Base-by-base conservation (phyloP, 1,140 invertebrate species). In the Helicoverpa armigera region DNA sequence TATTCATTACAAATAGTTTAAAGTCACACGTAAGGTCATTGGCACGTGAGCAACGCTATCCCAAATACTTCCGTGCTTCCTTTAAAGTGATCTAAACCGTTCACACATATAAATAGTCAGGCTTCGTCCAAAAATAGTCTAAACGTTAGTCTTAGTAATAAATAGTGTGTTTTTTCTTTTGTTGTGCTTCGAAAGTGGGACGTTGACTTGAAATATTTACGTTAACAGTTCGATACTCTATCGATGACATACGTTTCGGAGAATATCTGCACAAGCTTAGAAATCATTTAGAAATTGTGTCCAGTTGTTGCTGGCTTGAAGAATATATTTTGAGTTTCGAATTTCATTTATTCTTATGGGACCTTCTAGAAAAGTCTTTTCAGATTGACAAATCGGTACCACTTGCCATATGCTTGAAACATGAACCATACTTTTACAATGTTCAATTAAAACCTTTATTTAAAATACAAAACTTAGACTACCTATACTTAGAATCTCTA, bases 31-130 rank as follows among this genome's bases (percentile, higher is more conserved):
- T 63, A 48, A 76, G 74, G 77, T 84, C 83, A 82, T 78, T 82
- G 83, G 63, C 83, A 75, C 56, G 29, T 70, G 65, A 79, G 60
- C 67, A 75, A 78, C 70, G 61, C 61, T 67, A 79, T 51, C 54
- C 54, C 61, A 60, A 83, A 72, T 72, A 53, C 65, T 48, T 75
- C 29, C 60, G 13, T 31, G 80, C 80, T 82, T 84, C 80, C 80
- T 80, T 82, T 77, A 80, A 73, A 67, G 65, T 75, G 69, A 78
- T 76, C 35, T 69, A 72, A 84, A 73, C 50, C 51, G 60, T 77
- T 77, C 61, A 67, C 75, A 78, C n/a, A 74, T 74, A 65, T 61
- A 81, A 79, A 79, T 79, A 79, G 53, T n/a, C 16, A 35, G 16
- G 16, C 31, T n/a, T 54, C 31, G 35, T 56, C 35, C 76, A 7